Conservation (phyloP, 2,888 invertebrate genomes). For the Taphrorychus bicolor region DNA sequence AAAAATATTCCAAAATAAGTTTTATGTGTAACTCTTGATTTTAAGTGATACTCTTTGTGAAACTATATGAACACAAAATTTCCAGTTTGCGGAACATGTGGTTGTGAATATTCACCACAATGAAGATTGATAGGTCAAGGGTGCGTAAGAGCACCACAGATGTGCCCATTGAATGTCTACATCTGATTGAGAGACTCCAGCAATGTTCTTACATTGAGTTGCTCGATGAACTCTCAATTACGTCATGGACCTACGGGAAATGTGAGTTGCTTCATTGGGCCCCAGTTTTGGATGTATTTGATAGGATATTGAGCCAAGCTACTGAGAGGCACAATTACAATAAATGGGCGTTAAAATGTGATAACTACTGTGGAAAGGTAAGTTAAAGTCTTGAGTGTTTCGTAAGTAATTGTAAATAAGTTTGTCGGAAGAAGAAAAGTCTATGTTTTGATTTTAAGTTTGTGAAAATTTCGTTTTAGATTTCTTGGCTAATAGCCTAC, state of each 20-base stretch:
- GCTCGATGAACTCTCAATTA: conserved; percentile 73
- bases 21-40: too few relatives aligned
- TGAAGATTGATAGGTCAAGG: conserved; percentile 84
- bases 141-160: conserved; percentile 85
- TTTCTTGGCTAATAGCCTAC: conserved; percentile 25
- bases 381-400: neutral
- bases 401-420: neutral
- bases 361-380: conserved; percentile 60
- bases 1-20: neutral
- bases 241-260: conserved; percentile 86
- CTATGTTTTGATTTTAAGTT: neutral
- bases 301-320: conserved; percentile 78
- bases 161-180: conserved; percentile 79
- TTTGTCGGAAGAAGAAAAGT: too few relatives aligned
- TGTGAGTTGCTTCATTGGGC: conserved; percentile 89
- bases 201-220: conserved; percentile 71
- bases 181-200: conserved; percentile 75
- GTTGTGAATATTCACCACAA: conserved; percentile 52
- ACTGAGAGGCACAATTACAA: conserved; percentile 67
- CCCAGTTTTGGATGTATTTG: conserved; percentile 79
- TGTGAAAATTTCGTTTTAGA: neutral
- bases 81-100: conserved; percentile 7
- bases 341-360: conserved; percentile 77
- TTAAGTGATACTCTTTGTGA: too few relatives aligned
- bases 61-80: too few relatives aligned